Evolutionary conservation across 2,113 vertebrate genomes (phyloP).

Genomic region (Microcebus murinus): DNA sequence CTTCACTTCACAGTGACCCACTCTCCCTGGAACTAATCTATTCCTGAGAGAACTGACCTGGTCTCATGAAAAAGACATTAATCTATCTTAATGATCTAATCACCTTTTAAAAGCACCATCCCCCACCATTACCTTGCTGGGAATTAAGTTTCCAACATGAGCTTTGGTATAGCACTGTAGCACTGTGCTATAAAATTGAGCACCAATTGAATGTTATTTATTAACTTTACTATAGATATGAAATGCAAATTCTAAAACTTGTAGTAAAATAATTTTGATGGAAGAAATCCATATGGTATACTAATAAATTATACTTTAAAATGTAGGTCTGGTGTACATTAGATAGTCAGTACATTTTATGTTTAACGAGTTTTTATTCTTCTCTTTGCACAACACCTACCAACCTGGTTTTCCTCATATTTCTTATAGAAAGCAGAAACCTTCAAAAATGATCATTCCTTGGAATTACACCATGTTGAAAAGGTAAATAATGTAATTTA

Average conservation of each 20-base stretch:
- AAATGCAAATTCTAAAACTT: background rate
- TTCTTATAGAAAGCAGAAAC: background rate
- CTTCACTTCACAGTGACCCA: background rate
- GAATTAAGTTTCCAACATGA: background rate
- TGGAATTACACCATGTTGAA: background rate
- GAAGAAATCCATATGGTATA: background rate
- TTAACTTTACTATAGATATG: background rate
- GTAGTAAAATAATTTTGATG: background rate
- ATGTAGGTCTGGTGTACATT: background rate
- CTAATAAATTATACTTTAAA: background rate
- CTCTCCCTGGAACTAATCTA: background rate
- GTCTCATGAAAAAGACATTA: background rate
- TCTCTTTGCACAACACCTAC: background rate
- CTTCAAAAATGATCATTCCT: constrained; percentile 14
- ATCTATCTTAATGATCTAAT: background rate
- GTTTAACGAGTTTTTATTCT: background rate
- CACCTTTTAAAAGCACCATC: background rate
- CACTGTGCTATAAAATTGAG: background rate
- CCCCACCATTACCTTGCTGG: background rate
- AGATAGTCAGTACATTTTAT: background rate
- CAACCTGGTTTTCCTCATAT: background rate
- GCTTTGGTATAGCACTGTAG: background rate
- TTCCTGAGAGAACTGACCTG: background rate
- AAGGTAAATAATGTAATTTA: background rate
- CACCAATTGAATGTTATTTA: background rate